Conservation (phyloP, 2,888 invertebrate genomes). For the Spicauda simplicius region DNA sequence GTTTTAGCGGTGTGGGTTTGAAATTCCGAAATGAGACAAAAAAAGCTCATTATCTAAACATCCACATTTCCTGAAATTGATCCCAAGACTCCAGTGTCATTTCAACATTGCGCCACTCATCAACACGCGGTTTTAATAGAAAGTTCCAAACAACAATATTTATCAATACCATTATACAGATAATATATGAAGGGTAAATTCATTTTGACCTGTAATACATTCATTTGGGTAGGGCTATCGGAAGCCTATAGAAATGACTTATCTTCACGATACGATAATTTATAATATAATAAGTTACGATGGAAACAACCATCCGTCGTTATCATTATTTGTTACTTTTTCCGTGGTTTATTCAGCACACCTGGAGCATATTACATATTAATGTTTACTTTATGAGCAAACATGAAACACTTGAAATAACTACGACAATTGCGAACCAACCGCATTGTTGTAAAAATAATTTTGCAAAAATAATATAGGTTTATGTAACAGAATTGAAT, state of each 20-base stretch:
- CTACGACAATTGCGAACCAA: constrained; percentile 8
- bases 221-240: constrained; percentile 25
- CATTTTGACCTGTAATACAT: constrained; percentile 8
- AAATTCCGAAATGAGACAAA: no score
- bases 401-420: constrained; percentile 30
- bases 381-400: constrained; percentile 22
- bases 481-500: no score
- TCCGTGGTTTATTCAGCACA: constrained; percentile 41
- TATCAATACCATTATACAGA: not conserved
- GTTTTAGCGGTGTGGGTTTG: no score
- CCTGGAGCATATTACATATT: constrained; percentile 19
- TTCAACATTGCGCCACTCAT: no score
- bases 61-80: no score
- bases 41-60: no score
- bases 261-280: constrained; percentile 31
- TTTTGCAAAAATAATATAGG: not conserved
- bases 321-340: constrained; percentile 46
- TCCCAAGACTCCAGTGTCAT: no score
- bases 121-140: no score
- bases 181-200: not conserved
- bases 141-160: not conserved
- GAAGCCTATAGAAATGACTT: constrained; percentile 23
- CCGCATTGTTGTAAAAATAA: not conserved
- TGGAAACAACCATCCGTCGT: constrained; percentile 43
- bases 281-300: constrained; percentile 41